Base-by-base conservation (phyloP, 2,888 invertebrate genomes). In the Parnassius mnemosyne region DNA sequence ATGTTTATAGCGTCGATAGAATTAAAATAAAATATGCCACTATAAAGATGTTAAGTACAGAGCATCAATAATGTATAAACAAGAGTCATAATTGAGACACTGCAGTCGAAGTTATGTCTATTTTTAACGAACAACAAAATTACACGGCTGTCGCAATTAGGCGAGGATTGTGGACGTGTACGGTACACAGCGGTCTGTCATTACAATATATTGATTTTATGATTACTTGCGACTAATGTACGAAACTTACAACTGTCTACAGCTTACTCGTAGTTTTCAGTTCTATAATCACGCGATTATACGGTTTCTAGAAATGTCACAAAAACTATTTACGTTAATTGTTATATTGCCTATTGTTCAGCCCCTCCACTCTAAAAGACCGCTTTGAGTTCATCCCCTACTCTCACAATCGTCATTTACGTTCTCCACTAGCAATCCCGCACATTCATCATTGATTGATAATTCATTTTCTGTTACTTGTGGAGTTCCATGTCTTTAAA, bases 151-250 rank as follows among this genome's bases (percentile, higher is more conserved):
- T 13, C 44, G 44, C 44, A 34, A 51, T 13, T 59, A 41, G 46
- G 44, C 50, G 54, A 0, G 49, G 47, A 50, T 34, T 43, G 54
- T 10, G 56, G 47, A 54, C 44, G 55, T 51, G 46, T 49, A 47
- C 41, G n/a, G 54, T 43, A 44, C 16, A 2, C 12, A 13, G 49
- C 49, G 49, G 51, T 42, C 56, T 61, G 57, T 61, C 53, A 61
- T 61, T 61, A 61, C 56, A 10, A 9, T 41, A 50, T 57, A 61
- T 61, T 47, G 57, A 61, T 61, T 61, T 57, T 57, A 53, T 61
- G 61, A 61, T 61, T 61, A 46, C 7, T 16, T 11, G 16, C 55
- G 44, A 46, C 55, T 56, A 61, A 56, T 56, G 51, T 43, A 60
- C 55, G 55, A 57, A 55, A 54, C 53, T 52, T 42, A 61, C 51